phyloP scores from a whole-genome alignment of 2,888 invertebrate genomes.

The Glomeris marginata region DNA sequence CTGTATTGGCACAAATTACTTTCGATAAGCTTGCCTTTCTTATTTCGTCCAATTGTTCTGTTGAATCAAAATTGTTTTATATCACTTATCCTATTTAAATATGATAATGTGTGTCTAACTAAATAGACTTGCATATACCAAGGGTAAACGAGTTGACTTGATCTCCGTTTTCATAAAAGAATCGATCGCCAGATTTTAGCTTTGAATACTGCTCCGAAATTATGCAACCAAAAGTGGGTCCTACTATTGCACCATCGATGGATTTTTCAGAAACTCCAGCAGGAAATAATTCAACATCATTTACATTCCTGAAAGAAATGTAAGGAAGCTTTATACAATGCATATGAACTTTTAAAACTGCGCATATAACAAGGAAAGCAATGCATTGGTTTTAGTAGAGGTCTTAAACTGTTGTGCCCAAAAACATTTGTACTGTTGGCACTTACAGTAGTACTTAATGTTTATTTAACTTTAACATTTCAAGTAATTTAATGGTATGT shows the following conservation, averaged over 20 bases:
- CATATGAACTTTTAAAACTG: no score
- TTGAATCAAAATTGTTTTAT: no score
- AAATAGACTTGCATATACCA: conserved; percentile 7
- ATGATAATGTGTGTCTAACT: conserved; percentile 1
- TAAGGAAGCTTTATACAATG: no score
- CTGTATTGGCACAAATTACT: no score
- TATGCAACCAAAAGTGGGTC: conserved; percentile 27
- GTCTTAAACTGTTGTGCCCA: neutral
- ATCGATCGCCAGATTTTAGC: conserved; percentile 25
- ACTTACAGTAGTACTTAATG: no score
- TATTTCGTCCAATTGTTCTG: no score
- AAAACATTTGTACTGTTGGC: no score
- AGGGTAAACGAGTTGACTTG: conserved; percentile 16
- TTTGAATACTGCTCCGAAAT: conserved; percentile 24
- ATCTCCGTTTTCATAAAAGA: conserved; percentile 25
- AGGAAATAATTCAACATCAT: conserved; percentile 28
- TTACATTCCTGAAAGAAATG: conserved; percentile 24
- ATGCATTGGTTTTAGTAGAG: neutral
- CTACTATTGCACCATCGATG: conserved; percentile 24
- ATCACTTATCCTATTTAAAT: no score
- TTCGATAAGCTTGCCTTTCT: no score
- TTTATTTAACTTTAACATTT: no score
- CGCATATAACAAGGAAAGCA: neutral
- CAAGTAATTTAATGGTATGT: no score
- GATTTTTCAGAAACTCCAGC: conserved; percentile 25